Percentiles rank a stretch among this genome's conserved stretches.
These are phyloP conservation scores for Camponotus pennsylvanicus DNA, from an alignment of 1,140 invertebrate genomes.

Conservation along the genomic window DNA sequence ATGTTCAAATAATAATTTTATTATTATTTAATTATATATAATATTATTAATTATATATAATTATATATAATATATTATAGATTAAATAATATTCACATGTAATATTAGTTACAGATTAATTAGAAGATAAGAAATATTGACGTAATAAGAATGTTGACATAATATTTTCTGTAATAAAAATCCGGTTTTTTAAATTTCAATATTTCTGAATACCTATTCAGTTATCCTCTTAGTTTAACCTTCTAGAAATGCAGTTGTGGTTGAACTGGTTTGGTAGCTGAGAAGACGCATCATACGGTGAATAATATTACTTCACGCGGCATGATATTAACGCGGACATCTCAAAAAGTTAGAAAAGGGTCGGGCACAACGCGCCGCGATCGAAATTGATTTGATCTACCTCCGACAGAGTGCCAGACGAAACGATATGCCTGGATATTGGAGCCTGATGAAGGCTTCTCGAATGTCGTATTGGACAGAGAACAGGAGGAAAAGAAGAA, in stretches of 20 bases:
- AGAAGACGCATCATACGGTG: slow-evolving; percentile 27
- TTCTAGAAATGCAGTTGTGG: slow-evolving; percentile 6
- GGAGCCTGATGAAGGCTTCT: slow-evolving; percentile 72
- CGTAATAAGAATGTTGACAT: too few species aligned
- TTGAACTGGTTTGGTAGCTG: slow-evolving; percentile 48
- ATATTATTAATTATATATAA: too few species aligned
- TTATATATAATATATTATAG: background rate
- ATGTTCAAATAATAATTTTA: background rate
- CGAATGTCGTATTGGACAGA: slow-evolving; percentile 64
- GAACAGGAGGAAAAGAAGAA: background rate
- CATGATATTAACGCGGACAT: slow-evolving; percentile 57
- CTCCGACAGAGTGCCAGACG: slow-evolving; percentile 46
- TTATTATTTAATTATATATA: too few species aligned
- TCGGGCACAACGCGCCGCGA: slow-evolving; percentile 31
- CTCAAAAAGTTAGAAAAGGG: slow-evolving; percentile 63
- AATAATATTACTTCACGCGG: slow-evolving; percentile 57
- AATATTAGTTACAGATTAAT: background rate
- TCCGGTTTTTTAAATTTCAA: slow-evolving; percentile 1
- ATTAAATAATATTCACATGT: background rate
- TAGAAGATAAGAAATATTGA: background rate
- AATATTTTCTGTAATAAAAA: background rate
- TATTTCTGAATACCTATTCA: slow-evolving; percentile 2
- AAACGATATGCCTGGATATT: slow-evolving; percentile 65
- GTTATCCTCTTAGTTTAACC: slow-evolving; percentile 14
- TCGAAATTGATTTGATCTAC: slow-evolving; percentile 68